Percentiles rank a stretch among this genome's conserved stretches.
Evolutionary conservation across 2,113 vertebrate species (phyloP).

Genomic region (Scophthalmus maximus): DNA sequence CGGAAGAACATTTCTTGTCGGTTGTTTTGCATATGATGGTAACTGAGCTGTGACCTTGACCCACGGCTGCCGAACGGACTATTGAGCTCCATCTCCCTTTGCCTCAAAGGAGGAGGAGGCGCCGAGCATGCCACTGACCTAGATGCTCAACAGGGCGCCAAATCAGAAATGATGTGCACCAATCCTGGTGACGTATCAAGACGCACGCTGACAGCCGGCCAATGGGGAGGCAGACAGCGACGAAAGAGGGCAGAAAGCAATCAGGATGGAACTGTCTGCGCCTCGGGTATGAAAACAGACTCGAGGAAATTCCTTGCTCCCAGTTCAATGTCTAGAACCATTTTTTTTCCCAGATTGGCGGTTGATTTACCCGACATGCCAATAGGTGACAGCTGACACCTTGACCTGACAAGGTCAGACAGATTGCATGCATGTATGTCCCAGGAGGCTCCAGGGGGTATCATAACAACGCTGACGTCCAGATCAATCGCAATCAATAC

Average conservation of each 20-base stretch:
- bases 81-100: not conserved
- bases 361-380: not conserved
- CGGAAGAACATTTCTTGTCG: too few species aligned
- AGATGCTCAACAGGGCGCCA: slow-evolving; percentile 50
- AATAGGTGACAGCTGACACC: not conserved
- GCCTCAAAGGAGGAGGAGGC: not conserved
- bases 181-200: slow-evolving; percentile 2
- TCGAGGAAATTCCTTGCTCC: too few species aligned
- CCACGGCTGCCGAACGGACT: not conserved
- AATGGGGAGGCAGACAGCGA: not conserved
- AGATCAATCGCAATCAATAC: slow-evolving; percentile 67
- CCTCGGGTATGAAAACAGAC: not conserved
- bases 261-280: not conserved
- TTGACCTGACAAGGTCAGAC: slow-evolving; percentile 51
- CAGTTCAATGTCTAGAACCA: too few species aligned
- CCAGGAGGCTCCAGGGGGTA: slow-evolving; percentile 27
- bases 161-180: slow-evolving; percentile 43
- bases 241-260: not conserved
- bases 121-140: slow-evolving; percentile 35
- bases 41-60: slow-evolving; percentile 20
- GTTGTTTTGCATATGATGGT: slow-evolving; percentile 1
- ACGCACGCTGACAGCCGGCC: not conserved
- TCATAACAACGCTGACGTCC: slow-evolving; percentile 52
- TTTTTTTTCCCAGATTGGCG: not conserved
- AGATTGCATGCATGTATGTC: slow-evolving; percentile 43